Evolutionary conservation across 2,888 invertebrate genomes (phyloP), one percentile per base, ranked within the genome.

Genomic region (Incurvaria masculella): DNA sequence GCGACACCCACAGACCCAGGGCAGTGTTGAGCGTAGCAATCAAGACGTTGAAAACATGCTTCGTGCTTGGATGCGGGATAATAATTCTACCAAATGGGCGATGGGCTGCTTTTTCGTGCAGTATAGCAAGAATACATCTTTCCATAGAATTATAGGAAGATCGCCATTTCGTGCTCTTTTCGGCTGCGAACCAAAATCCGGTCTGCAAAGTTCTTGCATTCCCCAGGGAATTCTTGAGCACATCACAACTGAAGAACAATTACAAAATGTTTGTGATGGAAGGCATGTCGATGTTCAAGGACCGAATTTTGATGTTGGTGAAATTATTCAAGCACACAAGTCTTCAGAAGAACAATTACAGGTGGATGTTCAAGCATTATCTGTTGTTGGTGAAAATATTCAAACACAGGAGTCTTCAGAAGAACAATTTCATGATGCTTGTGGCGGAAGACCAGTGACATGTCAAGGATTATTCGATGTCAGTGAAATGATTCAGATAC

Each of bases 21-120:
- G 51, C 16, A 53, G 51, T 41, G 50, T 52, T 2, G 56, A 54
- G 23, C n/a, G 33, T 5, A 44, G 44, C n/a, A 61, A 59, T 39
- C 57, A 61, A 47, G 61, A 64, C 50, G 56, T 63, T 5, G 58
- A 60, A 52, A 59, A 61, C 45, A 60, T 61, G 61, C 44, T 59
- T 20, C 52, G 54, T 43, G 49, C 56, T 23, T 62, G 59, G 58
- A 55, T 60, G 53, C 18, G 18, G 20, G 59, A 60, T 44, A 57
- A 60, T 49, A 56, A 56, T 44, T 54, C 56, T 33, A 59, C 52
- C 38, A 57, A 59, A 38, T 61, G 59, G 59, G 54, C 59, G 44
- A 38, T 56, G 20, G 58, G 61, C 10, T 57, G 55, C 45, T 52
- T 52, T 46, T 58, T 57, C 46, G 56, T 57, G 8, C 57, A 58